Evolutionary conservation across 2,888 invertebrate species (phyloP).

Genomic region (Tromatobia lineatoria): DNA sequence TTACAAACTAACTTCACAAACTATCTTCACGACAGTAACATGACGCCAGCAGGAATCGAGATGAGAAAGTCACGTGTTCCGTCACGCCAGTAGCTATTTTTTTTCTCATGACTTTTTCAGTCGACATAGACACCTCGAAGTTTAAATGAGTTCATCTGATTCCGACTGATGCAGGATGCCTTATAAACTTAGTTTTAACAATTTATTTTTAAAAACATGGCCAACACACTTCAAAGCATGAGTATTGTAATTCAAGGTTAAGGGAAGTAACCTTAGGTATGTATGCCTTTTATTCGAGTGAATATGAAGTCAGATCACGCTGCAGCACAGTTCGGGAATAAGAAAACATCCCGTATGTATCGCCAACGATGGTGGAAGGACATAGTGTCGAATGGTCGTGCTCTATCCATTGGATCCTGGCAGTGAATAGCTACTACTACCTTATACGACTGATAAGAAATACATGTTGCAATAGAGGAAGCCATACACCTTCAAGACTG

Average conservation of each 20-base stretch:
- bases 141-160: no score
- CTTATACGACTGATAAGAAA: conserved; percentile 26
- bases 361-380: background rate
- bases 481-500: conserved; percentile 38
- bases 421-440: conserved; percentile 37
- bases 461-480: conserved; percentile 7
- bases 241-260: background rate
- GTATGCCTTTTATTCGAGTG: conserved; percentile 12
- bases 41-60: no score
- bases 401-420: conserved; percentile 35
- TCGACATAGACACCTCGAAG: no score
- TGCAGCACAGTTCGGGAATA: conserved; percentile 3
- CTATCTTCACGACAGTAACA: no score
- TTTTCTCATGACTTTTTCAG: no score
- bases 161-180: no score
- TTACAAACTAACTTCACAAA: no score
- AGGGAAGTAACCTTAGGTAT: background rate
- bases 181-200: no score
- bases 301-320: conserved; percentile 28
- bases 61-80: no score
- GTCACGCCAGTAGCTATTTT: no score
- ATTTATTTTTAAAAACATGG: no score
- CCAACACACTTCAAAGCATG: background rate
- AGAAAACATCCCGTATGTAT: conserved; percentile 43
- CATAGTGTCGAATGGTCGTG: conserved; percentile 24